A percentile compares a stretch with the other conserved stretches of the same genome.
Evolutionary conservation across 1,140 invertebrate species (phyloP).

Genomic region (Micrasema minimum): DNA sequence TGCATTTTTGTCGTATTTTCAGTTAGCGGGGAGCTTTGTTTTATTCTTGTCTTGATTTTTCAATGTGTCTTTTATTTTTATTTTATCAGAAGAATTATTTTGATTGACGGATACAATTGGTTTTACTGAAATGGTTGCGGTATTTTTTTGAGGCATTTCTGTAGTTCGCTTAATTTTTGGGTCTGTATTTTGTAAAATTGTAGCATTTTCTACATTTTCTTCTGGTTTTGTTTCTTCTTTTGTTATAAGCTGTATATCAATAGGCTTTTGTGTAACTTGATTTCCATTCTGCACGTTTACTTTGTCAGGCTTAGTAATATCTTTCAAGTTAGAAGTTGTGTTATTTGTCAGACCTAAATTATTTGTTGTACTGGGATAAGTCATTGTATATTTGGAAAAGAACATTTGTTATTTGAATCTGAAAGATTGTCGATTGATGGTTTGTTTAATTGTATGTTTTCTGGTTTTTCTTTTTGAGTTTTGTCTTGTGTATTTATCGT

Average conservation of each 20-base stretch:
- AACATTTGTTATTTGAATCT: slow-evolving; percentile 47
- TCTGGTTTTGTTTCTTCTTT: background rate
- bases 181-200: background rate
- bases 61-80: too few relatives aligned
- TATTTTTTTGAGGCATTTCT: slow-evolving; percentile 1
- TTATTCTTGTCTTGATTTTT: background rate
- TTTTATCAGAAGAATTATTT: too few relatives aligned
- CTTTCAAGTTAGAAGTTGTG: too few relatives aligned
- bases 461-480: background rate
- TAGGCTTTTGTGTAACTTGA: too few relatives aligned
- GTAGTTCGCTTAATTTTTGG: background rate
- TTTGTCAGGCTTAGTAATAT: too few relatives aligned
- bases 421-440: slow-evolving; percentile 40
- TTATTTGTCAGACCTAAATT: too few relatives aligned
- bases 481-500: too few relatives aligned
- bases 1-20: slow-evolving; percentile 14
- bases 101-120: too few relatives aligned
- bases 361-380: slow-evolving; percentile 37
- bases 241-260: too few relatives aligned
- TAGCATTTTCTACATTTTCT: background rate
- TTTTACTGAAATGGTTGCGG: background rate
- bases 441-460: slow-evolving; percentile 35
- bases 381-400: slow-evolving; percentile 50
- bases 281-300: too few relatives aligned
- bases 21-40: background rate